Base-by-base conservation (phyloP, 2,888 invertebrate genomes). In the Aspidapion aeneum region DNA sequence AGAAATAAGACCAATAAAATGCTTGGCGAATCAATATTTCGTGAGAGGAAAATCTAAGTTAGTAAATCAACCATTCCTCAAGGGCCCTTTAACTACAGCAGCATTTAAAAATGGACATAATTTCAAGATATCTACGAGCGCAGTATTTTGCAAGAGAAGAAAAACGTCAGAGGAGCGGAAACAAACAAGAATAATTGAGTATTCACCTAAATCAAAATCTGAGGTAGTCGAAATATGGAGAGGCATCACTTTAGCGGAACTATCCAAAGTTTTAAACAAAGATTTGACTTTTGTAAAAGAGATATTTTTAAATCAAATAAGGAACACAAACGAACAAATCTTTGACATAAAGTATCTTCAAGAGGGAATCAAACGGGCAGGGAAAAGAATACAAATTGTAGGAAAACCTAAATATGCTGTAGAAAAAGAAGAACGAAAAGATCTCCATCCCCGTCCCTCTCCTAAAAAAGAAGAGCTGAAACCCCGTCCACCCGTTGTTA, bases 401-500 rank as follows among this genome's bases (percentile, higher is more conserved):
- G 73, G 70, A 62, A 77, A 74, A 65, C 77, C 77, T 16, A 66
- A 61, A 56, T 64, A 73, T 57, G 65, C 63, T 1, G 57, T 64
- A 9, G 60, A 71, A 21, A 71, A 72, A 62, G 63, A 68, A 51
- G 68, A 73, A 52, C 72, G 74, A 52, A 73, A 70, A 66, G 77
- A 78, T 82, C 82, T 85, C 80, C 70, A 83, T 82, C 85, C 86
- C 0, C 79, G 87, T 56, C 88, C 91, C 0, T 87, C 90, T 0
- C 85, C 93, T 1, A 78, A 86, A 16, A 80, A 86, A 2, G 84
- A 85, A 56, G 83, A 85, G 17, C 82, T 95, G 16, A 83, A 86
- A 51, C 86, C 86, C 1, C 86, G 98, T 1, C 91, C 95, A 16
- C 96, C 99, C 0, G 93, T 99, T 1, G 96, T 98, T 0, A 96